Evolutionary conservation across 1,140 invertebrate genomes (phyloP).

Genomic region (Drosophila triauraria): DNA sequence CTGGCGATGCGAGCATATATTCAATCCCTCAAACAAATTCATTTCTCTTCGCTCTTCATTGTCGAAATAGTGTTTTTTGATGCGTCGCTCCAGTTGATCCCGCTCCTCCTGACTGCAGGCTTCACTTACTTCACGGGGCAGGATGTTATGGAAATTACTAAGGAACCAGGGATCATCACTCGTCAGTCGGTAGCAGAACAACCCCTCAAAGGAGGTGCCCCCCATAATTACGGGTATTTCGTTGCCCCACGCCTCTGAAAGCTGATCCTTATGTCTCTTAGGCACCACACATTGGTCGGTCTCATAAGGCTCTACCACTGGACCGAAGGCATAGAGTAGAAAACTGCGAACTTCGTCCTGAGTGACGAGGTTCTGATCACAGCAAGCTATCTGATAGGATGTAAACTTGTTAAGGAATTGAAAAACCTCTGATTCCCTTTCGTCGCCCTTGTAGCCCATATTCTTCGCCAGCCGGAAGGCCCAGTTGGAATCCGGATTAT

Average conservation of each 20-base stretch:
- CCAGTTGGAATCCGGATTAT: slow-evolving; percentile 41
- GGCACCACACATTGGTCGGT: slow-evolving; percentile 56
- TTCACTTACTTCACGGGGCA: slow-evolving; percentile 61
- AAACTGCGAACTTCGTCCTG: slow-evolving; percentile 7
- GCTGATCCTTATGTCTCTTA: slow-evolving; percentile 51
- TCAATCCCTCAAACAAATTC: slow-evolving; percentile 49
- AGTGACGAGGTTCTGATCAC: slow-evolving; percentile 51
- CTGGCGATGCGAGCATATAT: slow-evolving; percentile 75
- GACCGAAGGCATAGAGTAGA: neutral
- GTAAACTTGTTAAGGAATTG: neutral
- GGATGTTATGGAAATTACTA: slow-evolving; percentile 50
- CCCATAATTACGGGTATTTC: slow-evolving; percentile 85
- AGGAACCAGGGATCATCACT: slow-evolving; percentile 46
- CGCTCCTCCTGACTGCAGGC: slow-evolving; percentile 35
- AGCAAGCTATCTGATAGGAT: slow-evolving; percentile 50
- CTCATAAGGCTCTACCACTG: slow-evolving; percentile 56
- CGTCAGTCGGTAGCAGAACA: slow-evolving; percentile 53
- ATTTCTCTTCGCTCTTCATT: slow-evolving; percentile 46
- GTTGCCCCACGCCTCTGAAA: slow-evolving; percentile 73
- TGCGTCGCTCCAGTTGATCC: slow-evolving; percentile 34
- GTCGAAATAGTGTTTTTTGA: slow-evolving; percentile 60
- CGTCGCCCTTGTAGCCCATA: neutral
- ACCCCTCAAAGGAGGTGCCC: slow-evolving; percentile 74
- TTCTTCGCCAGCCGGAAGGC: slow-evolving; percentile 16
- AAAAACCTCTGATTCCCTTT: neutral